Percentiles rank a stretch among this genome's conserved stretches.
phyloP scores from a whole-genome alignment of 2,113 vertebrate species.

The Pterocles orientalis region DNA sequence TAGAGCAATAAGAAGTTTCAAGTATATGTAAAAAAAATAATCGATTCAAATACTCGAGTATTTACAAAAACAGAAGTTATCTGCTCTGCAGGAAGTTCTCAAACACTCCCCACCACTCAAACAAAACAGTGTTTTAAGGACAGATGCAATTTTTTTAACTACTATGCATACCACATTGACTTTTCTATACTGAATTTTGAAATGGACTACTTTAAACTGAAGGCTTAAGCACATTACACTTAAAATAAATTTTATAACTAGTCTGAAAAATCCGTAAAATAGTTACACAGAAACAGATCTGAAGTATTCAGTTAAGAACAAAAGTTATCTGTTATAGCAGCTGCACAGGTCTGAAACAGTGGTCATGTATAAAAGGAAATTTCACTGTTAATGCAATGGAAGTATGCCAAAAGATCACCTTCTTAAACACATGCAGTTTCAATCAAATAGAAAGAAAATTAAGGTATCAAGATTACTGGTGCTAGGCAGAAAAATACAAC shows the following conservation, averaged over 20 bases:
- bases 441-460: slow-evolving; percentile 77
- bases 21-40: slow-evolving; percentile 74
- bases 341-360: slow-evolving; percentile 80
- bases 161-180: slow-evolving; percentile 68
- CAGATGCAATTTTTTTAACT: slow-evolving; percentile 73
- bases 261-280: slow-evolving; percentile 73
- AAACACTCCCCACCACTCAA: slow-evolving; percentile 69
- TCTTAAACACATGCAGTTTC: slow-evolving; percentile 80
- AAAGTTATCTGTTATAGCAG: slow-evolving; percentile 80
- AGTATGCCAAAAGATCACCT: slow-evolving; percentile 79
- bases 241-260: slow-evolving; percentile 57
- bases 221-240: slow-evolving; percentile 70
- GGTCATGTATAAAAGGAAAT: slow-evolving; percentile 82
- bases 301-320: slow-evolving; percentile 74
- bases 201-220: slow-evolving; percentile 73
- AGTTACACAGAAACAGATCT: slow-evolving; percentile 77
- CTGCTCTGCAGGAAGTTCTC: slow-evolving; percentile 76
- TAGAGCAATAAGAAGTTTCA: slow-evolving; percentile 81
- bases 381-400: slow-evolving; percentile 84
- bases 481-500: slow-evolving; percentile 78
- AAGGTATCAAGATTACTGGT: slow-evolving; percentile 77
- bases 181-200: slow-evolving; percentile 76
- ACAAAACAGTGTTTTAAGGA: slow-evolving; percentile 72
- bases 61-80: slow-evolving; percentile 78
- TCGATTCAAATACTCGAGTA: slow-evolving; percentile 77